Evolutionary conservation across 92 coral and sea anemone species (phyloP).

Genomic region (Paragorgia papillata): DNA sequence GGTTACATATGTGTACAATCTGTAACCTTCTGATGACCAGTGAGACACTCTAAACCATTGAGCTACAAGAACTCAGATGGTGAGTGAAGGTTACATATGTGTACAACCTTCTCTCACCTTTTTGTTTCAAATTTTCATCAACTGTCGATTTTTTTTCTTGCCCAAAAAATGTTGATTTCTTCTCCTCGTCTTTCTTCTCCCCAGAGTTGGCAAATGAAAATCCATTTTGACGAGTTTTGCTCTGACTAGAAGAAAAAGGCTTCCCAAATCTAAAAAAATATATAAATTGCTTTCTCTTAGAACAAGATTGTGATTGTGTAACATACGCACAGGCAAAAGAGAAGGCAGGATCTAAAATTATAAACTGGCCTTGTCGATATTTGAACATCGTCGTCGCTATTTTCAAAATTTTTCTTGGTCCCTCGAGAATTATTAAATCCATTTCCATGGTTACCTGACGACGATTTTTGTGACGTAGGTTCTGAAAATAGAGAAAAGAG

Average conservation of each 20-base stretch:
- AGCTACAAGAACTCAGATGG: no score
- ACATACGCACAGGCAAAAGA: no score
- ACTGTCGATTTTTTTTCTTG: neutral
- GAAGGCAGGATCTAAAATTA: neutral
- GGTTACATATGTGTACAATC: no score
- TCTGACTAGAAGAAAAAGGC: neutral
- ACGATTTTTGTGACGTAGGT: no score
- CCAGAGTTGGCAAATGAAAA: slow-evolving; percentile 2
- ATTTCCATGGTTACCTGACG: neutral
- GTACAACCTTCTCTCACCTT: no score
- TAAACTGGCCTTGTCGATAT: neutral
- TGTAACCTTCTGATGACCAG: no score
- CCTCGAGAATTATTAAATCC: neutral
- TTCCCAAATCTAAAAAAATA: slow-evolving; percentile 5
- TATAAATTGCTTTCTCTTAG: neutral
- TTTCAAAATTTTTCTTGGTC: neutral
- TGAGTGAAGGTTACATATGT: no score
- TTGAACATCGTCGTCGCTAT: slow-evolving; percentile 10
- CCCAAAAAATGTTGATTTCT: slow-evolving; percentile 1
- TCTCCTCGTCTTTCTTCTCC: neutral
- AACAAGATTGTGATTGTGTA: no score
- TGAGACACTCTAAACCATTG: no score
- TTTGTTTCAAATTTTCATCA: neutral
- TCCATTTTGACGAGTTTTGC: neutral
- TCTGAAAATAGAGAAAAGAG: neutral